These are phyloP conservation scores for Pararge aegeria DNA, from an alignment of 1,140 invertebrate genomes.

Conservation along the genomic window DNA sequence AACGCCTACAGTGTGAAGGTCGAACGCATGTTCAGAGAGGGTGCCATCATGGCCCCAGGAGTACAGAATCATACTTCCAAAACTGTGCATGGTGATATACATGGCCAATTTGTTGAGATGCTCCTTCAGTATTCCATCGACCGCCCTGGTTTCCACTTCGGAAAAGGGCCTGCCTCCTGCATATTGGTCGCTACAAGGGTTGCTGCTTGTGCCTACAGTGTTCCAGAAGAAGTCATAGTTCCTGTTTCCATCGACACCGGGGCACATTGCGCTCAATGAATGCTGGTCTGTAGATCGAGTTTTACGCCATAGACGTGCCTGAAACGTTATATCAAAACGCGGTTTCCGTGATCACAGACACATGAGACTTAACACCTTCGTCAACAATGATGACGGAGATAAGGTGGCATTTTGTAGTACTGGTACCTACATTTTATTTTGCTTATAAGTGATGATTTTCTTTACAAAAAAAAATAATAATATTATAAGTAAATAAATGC, in stretches of 20 bases:
- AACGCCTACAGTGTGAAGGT: slow-evolving; percentile 51
- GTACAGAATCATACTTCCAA: slow-evolving; percentile 75
- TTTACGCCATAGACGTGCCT: slow-evolving; percentile 31
- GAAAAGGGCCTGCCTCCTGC: slow-evolving; percentile 85
- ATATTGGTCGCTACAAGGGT: slow-evolving; percentile 85
- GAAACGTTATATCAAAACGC: neutral
- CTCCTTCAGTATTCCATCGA: slow-evolving; percentile 64
- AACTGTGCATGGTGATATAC: slow-evolving; percentile 56
- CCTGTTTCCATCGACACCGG: slow-evolving; percentile 82
- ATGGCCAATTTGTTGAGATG: slow-evolving; percentile 48
- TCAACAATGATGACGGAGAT: too few relatives aligned
- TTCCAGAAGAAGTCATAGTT: slow-evolving; percentile 83
- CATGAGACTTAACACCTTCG: too few relatives aligned
- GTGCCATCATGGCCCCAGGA: slow-evolving; percentile 79
- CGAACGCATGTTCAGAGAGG: slow-evolving; percentile 73
- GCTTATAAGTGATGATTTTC: too few relatives aligned
- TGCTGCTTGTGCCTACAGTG: slow-evolving; percentile 82
- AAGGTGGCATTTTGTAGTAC: too few relatives aligned
- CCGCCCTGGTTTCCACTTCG: slow-evolving; percentile 82
- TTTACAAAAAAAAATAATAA: too few relatives aligned
- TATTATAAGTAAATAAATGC: too few relatives aligned
- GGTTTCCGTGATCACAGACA: too few relatives aligned
- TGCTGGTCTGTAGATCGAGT: slow-evolving; percentile 28
- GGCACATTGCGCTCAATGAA: slow-evolving; percentile 46
- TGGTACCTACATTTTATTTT: too few relatives aligned